These are phyloP conservation scores for Drosophila kikkawai DNA, from an alignment of 1,140 invertebrate genomes.

Conservation along the genomic window DNA sequence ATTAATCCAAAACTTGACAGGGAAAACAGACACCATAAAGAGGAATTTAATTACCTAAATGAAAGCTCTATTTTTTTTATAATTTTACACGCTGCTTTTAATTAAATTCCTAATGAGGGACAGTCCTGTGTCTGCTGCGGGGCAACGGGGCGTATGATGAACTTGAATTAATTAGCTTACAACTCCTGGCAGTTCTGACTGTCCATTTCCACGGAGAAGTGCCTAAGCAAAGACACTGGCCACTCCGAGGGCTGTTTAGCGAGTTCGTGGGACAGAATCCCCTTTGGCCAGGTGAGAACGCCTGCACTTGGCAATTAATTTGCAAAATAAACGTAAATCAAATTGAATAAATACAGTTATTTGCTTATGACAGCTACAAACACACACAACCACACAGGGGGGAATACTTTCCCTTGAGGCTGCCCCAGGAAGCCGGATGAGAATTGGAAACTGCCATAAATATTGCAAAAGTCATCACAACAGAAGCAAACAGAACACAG, in stretches of 20 bases:
- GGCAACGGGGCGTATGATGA: constrained; percentile 45
- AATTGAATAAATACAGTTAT: constrained; percentile 52
- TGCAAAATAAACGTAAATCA: constrained; percentile 49
- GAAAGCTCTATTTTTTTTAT: constrained; percentile 28
- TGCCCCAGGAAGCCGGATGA: background rate
- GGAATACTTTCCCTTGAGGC: constrained; percentile 3
- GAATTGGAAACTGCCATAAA: constrained; percentile 34
- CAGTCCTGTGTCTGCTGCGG: background rate
- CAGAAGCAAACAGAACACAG: constrained; percentile 23
- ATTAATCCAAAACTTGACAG: constrained; percentile 5
- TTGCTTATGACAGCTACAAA: constrained; percentile 33
- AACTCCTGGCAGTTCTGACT: constrained; percentile 27
- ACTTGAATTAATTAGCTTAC: constrained; percentile 52
- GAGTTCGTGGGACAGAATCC: constrained; percentile 9
- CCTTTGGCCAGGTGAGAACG: background rate
- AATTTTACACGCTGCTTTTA: constrained; percentile 37
- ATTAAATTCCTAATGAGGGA: constrained; percentile 55
- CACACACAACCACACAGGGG: background rate
- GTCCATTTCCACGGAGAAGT: constrained; percentile 13
- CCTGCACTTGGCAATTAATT: constrained; percentile 39
- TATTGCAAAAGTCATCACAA: constrained; percentile 46
- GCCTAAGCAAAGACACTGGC: constrained; percentile 20
- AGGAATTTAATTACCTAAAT: constrained; percentile 39
- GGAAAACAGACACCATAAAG: constrained; percentile 1
- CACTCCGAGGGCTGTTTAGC: constrained; percentile 6